Evolutionary conservation across 2,888 invertebrate species (phyloP), one percentile per base, ranked within the genome.

Genomic region (Lydus trimaculatus): DNA sequence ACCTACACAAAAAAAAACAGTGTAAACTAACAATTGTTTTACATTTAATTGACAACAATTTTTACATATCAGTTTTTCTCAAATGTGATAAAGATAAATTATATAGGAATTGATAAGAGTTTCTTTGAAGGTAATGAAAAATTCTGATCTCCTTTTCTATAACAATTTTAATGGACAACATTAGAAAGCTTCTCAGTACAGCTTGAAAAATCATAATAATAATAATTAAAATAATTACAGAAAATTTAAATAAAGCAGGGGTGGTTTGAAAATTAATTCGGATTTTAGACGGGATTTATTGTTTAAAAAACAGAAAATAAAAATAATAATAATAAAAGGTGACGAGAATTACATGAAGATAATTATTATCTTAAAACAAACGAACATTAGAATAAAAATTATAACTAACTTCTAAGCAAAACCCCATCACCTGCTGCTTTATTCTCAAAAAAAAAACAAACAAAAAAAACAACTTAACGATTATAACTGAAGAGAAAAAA

Each of bases 111-210:
- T 43, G 6, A 43, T n/a, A 43, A n/a, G 43, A 43, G 2, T 17
- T 43, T 11, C 11, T 43, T 43, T 36, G 6, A 36, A 43, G 43
- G 43, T 66, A 65, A 69, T 68, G 62, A 71, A 75, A 75, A 75
- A 75, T 72, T 70, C 64, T 68, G 68, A 52, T 60, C 72, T 72
- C 52, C 66, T 78, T 80, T 79, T 76, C 78, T 77, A 80, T 80
- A 81, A 81, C 81, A 82, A 80, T 80, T 82, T 81, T 81, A 81
- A 81, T 82, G 74, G 78, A 80, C 81, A 82, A 82, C 81, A 82
- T 81, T 76, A 78, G 80, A 81, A 80, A 79, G 79, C 78, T 78
- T 76, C 74, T 79, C 77, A 76, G 75, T 81, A 82, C 82, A 82
- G 80, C 78, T 82, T 73, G 78, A 75, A 80, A 76, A 28, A 28